Evolutionary conservation across 2,797 vertebrate species (phyloP).

Genomic region (Etheostoma perlongum): DNA sequence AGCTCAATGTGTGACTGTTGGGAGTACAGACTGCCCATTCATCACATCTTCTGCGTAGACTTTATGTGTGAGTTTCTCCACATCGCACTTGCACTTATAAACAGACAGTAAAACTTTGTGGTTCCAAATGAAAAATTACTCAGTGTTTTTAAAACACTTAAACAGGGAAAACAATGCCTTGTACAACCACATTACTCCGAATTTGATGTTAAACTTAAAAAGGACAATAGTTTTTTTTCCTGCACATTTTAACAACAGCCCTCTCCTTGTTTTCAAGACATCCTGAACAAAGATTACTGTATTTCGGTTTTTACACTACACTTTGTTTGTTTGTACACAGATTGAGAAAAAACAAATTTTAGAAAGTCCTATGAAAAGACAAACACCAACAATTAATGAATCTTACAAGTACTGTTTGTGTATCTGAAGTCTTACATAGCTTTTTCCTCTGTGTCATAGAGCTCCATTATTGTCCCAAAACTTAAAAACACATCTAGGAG

Average conservation of each 20-base stretch:
- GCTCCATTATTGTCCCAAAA: slow-evolving; percentile 13
- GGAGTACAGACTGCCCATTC: slow-evolving; percentile 57
- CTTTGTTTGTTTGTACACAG: slow-evolving; percentile 10
- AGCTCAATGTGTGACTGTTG: slow-evolving; percentile 43
- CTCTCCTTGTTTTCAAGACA: slow-evolving; percentile 41
- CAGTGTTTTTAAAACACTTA: background rate
- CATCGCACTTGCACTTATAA: background rate
- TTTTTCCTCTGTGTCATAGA: background rate
- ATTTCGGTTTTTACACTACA: background rate
- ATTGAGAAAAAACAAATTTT: background rate
- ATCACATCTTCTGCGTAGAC: slow-evolving; percentile 25
- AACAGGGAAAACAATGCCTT: background rate
- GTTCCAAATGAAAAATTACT: background rate
- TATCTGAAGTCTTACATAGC: background rate
- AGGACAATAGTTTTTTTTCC: background rate
- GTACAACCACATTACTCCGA: background rate
- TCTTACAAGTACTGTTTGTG: background rate
- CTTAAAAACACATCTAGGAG: slow-evolving; percentile 9
- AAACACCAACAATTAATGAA: no score
- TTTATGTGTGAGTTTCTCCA: slow-evolving; percentile 28
- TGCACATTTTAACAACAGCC: slow-evolving; percentile 36
- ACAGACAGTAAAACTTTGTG: slow-evolving; percentile 5
- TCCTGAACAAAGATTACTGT: slow-evolving; percentile 37
- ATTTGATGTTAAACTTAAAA: background rate
- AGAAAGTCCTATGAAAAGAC: background rate